These are phyloP conservation scores for Tridacna crocea DNA, from an alignment of 2,888 invertebrate genomes.

Conservation along the genomic window DNA sequence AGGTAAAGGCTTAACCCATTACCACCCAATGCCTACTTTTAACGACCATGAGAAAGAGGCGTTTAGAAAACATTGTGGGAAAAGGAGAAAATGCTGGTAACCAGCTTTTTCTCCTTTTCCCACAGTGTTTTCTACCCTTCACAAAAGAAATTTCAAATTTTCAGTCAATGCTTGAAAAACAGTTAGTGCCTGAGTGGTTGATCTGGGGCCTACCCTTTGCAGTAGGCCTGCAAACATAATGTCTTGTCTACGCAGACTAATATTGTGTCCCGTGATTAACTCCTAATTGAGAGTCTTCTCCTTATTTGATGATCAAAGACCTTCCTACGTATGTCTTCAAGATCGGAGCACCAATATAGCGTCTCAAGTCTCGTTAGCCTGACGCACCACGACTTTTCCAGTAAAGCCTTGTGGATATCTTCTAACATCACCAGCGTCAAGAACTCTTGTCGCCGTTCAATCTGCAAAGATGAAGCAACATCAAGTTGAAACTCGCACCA, in stretches of 20 bases:
- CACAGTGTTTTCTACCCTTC: too few relatives aligned
- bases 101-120: too few relatives aligned
- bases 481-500: slow-evolving; percentile 61
- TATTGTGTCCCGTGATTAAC: background rate
- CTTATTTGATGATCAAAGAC: slow-evolving; percentile 41
- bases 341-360: slow-evolving; percentile 34
- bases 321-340: slow-evolving; percentile 23
- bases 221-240: too few relatives aligned
- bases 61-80: too few relatives aligned
- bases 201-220: too few relatives aligned
- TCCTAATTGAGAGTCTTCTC: background rate
- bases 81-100: too few relatives aligned
- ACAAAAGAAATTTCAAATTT: too few relatives aligned
- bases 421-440: slow-evolving; percentile 46
- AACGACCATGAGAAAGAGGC: too few relatives aligned
- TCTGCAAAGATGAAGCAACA: slow-evolving; percentile 38
- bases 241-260: background rate
- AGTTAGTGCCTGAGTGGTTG: too few relatives aligned
- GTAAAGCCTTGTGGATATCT: slow-evolving; percentile 27
- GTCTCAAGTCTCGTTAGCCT: slow-evolving; percentile 30
- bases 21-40: too few relatives aligned
- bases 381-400: slow-evolving; percentile 37
- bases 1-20: too few relatives aligned
- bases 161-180: too few relatives aligned
- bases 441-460: slow-evolving; percentile 29